A percentile compares a stretch with the other conserved stretches of the same genome.
Evolutionary conservation across 2,797 vertebrate genomes (phyloP).

Genomic region (Gymnocypris eckloni): DNA sequence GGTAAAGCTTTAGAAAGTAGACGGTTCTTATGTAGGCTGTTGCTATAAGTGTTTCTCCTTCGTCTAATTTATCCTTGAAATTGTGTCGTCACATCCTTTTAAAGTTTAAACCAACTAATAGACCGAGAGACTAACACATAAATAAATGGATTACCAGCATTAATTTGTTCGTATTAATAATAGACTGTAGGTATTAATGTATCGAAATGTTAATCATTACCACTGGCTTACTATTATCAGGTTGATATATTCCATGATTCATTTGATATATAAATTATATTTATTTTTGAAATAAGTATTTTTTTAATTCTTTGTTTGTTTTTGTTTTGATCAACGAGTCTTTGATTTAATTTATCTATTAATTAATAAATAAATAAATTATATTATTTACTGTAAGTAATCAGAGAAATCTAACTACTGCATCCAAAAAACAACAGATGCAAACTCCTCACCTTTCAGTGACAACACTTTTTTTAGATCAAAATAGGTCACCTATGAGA

Average conservation of each 20-base stretch:
- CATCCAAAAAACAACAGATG: too few relatives aligned
- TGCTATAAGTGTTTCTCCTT: background rate
- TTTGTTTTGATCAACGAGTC: too few relatives aligned
- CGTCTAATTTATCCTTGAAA: background rate
- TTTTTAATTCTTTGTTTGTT: too few relatives aligned
- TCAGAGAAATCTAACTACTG: too few relatives aligned
- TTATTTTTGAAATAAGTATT: too few relatives aligned
- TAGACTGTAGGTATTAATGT: too few relatives aligned
- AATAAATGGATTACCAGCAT: background rate
- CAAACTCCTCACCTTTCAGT: too few relatives aligned
- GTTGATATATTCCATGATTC: background rate
- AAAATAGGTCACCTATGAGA: too few relatives aligned
- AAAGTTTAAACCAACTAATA: background rate
- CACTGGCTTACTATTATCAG: background rate
- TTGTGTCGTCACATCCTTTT: background rate
- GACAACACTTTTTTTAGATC: too few relatives aligned
- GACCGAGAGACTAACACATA: background rate
- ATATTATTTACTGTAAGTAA: too few relatives aligned
- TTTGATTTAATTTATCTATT: background rate
- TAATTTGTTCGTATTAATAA: too few relatives aligned
- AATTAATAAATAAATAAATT: background rate
- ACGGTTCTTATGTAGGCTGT: background rate
- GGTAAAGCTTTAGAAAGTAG: background rate
- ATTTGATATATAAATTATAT: background rate
- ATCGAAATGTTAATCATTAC: background rate